These are phyloP conservation scores for Austrofundulus limnaeus DNA, from an alignment of 2,113 vertebrate species.

Conservation along the genomic window DNA sequence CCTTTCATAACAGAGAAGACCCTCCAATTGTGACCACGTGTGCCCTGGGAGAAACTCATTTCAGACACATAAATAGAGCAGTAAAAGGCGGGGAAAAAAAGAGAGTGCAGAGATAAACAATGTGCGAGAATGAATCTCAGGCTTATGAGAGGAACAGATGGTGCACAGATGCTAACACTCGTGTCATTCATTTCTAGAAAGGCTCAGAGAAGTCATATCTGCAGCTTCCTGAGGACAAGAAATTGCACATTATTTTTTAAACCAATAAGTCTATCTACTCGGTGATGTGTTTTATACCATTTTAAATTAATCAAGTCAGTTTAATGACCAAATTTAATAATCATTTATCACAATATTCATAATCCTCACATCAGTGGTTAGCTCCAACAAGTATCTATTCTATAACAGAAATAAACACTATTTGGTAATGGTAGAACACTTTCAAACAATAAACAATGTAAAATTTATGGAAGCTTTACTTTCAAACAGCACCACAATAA, in stretches of 20 bases:
- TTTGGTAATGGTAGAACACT: background rate
- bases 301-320: background rate
- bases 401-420: background rate
- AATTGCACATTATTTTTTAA: background rate
- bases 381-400: background rate
- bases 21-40: constrained; percentile 40
- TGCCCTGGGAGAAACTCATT: constrained; percentile 39
- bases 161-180: constrained; percentile 36
- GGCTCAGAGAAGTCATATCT: constrained; percentile 14
- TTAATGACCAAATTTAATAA: background rate
- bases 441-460: background rate
- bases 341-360: background rate
- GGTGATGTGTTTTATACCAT: no score
- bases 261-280: background rate
- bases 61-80: constrained; percentile 27
- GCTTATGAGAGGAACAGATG: constrained; percentile 60
- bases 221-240: constrained; percentile 29
- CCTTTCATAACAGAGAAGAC: constrained; percentile 31
- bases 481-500: background rate
- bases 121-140: constrained; percentile 13
- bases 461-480: background rate
- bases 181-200: constrained; percentile 44
- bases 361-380: background rate
- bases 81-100: background rate
- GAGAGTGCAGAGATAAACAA: constrained; percentile 11